Conservation (phyloP, 2,888 invertebrate species). For the Mantis religiosa region DNA sequence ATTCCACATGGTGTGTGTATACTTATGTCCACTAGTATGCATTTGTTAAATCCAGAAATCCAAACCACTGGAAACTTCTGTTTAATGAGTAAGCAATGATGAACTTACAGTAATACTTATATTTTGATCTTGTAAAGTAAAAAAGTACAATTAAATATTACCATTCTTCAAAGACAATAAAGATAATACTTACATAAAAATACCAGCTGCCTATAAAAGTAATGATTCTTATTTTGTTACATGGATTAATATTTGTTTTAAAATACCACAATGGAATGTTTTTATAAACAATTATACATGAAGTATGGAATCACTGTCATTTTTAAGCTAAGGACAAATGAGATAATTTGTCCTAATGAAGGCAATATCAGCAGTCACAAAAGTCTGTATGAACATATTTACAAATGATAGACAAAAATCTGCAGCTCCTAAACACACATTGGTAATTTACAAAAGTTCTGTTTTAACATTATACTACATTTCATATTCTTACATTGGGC, state of each 20-base stretch:
- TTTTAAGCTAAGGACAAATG: background rate
- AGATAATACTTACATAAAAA: slow-evolving; percentile 9
- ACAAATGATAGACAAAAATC: background rate
- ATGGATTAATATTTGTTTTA: background rate
- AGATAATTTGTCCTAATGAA: background rate
- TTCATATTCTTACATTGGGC: background rate
- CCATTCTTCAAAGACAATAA: background rate
- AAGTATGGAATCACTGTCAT: background rate
- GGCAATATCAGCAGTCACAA: background rate
- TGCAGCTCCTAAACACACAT: background rate
- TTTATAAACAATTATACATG: background rate
- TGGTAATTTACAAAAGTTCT: background rate
- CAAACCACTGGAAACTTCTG: no score
- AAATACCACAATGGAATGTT: background rate
- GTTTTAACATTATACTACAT: background rate
- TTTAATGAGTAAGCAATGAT: background rate
- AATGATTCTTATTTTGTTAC: background rate
- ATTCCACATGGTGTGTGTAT: no score
- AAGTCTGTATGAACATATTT: background rate
- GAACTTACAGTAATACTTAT: slow-evolving; percentile 5
- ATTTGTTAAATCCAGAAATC: no score
- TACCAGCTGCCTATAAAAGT: slow-evolving; percentile 3
- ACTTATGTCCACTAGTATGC: no score
- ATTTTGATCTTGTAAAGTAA: slow-evolving; percentile 9
- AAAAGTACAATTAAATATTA: slow-evolving; percentile 13